Base-by-base conservation (phyloP, 2,888 invertebrate genomes). In the Allacma fusca region DNA sequence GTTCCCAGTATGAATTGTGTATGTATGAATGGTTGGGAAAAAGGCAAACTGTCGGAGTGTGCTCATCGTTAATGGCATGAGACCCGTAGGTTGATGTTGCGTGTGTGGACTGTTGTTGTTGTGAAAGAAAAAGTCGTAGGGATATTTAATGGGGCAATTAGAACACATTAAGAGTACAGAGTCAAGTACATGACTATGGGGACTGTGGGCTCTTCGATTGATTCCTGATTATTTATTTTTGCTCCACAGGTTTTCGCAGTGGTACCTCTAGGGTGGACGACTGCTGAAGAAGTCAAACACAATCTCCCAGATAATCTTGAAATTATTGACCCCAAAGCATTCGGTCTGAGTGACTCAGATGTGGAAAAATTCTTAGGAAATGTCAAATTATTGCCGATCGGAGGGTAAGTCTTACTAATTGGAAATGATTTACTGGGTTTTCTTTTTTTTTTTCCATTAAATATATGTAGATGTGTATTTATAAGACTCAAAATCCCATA, bases 281-380 rank as follows among this genome's bases (percentile, higher is more conserved):
- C 65, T 71, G 69, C 29, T 26, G 76, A 80, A 29, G 77, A 78
- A 21, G 78, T 81, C 43, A 80, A 83, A 43, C 84, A 84, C 78
- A 80, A 84, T 40, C 76, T 84, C 19, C 84, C 84, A 0, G 83
- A 82, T 19, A 81, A 80, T 40, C 79, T 84, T 16, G 84, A 84
- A 77, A 78, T 84, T 26, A 81, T 84, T n/a, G 83, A 84, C 70
- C 84, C 84, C n/a, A 84, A 84, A 71, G 79, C 81, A 12, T 78
- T 84, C 21, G 84, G 84, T 72, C 77, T 84, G 19, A 80, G 81
- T 9, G 82, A 80, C 65, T 79, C 77, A 5, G 83, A 84, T 57
- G 78, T 84, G 74, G 81, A 82, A 62, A 83, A 83, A 65, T 81
- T 84, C 68, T 73, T 84, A 43, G 82, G 83, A 72, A 84, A 84